These are phyloP conservation scores for Fragum sueziense DNA, from an alignment of 2,888 invertebrate genomes.

Conservation along the genomic window DNA sequence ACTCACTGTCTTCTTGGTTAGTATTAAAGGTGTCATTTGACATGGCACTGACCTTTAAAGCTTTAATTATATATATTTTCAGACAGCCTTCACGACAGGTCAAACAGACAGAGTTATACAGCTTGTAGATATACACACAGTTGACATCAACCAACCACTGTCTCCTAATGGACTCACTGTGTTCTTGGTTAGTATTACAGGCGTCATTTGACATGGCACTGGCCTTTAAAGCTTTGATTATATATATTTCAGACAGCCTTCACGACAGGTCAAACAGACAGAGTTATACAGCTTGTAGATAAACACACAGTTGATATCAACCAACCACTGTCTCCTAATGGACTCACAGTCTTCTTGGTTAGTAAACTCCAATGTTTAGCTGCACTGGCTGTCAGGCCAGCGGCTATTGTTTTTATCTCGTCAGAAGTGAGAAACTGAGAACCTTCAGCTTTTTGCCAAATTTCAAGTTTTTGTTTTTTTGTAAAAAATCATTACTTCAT, in stretches of 20 bases:
- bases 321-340: slow-evolving; percentile 60
- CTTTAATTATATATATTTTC: background rate
- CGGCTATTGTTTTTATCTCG: too few relatives aligned
- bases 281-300: slow-evolving; percentile 60
- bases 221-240: too few relatives aligned
- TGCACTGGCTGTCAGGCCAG: too few relatives aligned
- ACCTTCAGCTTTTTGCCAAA: too few relatives aligned
- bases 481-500: too few relatives aligned
- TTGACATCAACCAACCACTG: slow-evolving; percentile 65
- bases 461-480: too few relatives aligned
- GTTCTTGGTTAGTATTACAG: slow-evolving; percentile 56
- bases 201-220: too few relatives aligned
- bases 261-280: slow-evolving; percentile 63
- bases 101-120: slow-evolving; percentile 63
- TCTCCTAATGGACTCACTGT: slow-evolving; percentile 66
- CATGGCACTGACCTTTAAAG: background rate
- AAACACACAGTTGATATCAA: slow-evolving; percentile 65
- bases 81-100: slow-evolving; percentile 66
- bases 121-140: slow-evolving; percentile 58
- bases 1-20: slow-evolving; percentile 66
- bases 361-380: too few relatives aligned
- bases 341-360: slow-evolving; percentile 68
- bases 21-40: too few relatives aligned
- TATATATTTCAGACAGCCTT: slow-evolving; percentile 65
- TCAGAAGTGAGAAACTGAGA: too few relatives aligned